Percentiles rank a stretch among this genome's conserved stretches.
These are phyloP conservation scores for Drosophila paulistorum DNA, from an alignment of 1,140 invertebrate genomes.

Conservation along the genomic window DNA sequence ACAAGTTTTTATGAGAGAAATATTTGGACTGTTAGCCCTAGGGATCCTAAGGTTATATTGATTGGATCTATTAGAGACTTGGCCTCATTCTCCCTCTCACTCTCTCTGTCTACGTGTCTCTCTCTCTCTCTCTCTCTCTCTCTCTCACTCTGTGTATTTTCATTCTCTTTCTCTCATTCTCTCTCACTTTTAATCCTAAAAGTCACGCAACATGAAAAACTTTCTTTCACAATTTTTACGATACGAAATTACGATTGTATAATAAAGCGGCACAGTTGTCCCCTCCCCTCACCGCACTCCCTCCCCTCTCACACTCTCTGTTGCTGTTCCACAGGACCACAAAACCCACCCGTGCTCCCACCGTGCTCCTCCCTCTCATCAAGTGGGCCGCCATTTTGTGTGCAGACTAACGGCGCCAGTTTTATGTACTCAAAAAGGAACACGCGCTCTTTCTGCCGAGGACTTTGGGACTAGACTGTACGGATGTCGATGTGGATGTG, in stretches of 20 bases:
- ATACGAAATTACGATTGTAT: conserved; percentile 81
- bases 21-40: not conserved
- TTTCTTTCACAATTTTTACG: conserved; percentile 79
- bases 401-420: conserved; percentile 76
- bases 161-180: not conserved
- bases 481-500: conserved; percentile 40
- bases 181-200: conserved; percentile 42
- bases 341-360: not conserved
- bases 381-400: conserved; percentile 79
- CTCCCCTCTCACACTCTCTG: not conserved
- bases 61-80: conserved; percentile 23
- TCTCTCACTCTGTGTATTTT: not conserved
- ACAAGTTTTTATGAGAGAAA: not conserved
- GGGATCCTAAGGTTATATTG: conserved; percentile 41
- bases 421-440: conserved; percentile 79
- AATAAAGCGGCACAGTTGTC: conserved; percentile 60
- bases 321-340: not conserved
- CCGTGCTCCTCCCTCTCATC: conserved; percentile 47
- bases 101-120: not conserved
- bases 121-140: conserved; percentile 5
- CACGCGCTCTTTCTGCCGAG: conserved; percentile 55
- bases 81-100: not conserved
- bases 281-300: not conserved
- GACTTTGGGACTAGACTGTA: conserved; percentile 36
- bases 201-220: conserved; percentile 73